Evolutionary conservation across 2,888 invertebrate genomes (phyloP).

Genomic region (Thymelicus lineola): DNA sequence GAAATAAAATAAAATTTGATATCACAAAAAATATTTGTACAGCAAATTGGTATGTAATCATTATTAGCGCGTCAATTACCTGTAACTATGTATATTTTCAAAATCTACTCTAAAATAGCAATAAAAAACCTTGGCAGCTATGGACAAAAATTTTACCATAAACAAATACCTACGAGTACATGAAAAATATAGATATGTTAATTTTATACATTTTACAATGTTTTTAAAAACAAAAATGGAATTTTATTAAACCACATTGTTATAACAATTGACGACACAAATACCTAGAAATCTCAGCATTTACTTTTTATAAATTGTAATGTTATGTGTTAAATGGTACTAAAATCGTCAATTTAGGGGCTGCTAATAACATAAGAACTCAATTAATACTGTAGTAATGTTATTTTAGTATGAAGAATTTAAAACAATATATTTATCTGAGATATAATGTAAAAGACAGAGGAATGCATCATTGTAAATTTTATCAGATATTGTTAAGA

Average conservation of each 20-base stretch:
- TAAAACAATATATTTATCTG: slow-evolving; percentile 73
- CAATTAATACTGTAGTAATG: slow-evolving; percentile 71
- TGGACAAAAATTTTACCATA: no score
- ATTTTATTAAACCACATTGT: slow-evolving; percentile 8
- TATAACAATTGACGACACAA: slow-evolving; percentile 15
- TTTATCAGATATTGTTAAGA: slow-evolving; percentile 64
- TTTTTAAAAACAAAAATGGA: slow-evolving; percentile 14
- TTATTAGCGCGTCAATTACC: background rate
- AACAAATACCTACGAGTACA: no score
- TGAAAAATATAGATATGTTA: background rate
- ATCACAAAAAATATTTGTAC: no score
- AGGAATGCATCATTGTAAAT: slow-evolving; percentile 69
- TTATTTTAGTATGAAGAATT: slow-evolving; percentile 71
- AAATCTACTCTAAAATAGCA: background rate
- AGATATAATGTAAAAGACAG: slow-evolving; percentile 64
- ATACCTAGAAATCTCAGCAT: slow-evolving; percentile 15
- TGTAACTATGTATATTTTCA: background rate
- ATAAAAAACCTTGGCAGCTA: no score
- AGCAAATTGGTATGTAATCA: background rate
- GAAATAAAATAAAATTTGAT: no score
- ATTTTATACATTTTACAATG: slow-evolving; percentile 14
- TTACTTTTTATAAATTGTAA: slow-evolving; percentile 28
- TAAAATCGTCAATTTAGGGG: slow-evolving; percentile 73
- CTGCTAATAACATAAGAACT: slow-evolving; percentile 67
- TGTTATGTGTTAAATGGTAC: slow-evolving; percentile 27